These are phyloP conservation scores for Sabatieria punctata DNA, from an alignment of 2,888 invertebrate species.

Conservation along the genomic window DNA sequence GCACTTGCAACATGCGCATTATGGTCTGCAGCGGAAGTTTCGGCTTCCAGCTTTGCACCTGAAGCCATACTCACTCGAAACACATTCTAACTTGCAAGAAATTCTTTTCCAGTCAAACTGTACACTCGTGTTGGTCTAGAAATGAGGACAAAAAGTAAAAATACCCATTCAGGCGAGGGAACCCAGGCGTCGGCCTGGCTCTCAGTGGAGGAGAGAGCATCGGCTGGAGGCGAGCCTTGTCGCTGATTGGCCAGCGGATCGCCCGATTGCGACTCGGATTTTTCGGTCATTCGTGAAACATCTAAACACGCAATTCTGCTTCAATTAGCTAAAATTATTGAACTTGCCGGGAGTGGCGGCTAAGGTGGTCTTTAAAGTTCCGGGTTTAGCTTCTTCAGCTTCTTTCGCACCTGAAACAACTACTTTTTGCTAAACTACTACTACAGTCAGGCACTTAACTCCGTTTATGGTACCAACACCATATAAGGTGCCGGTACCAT, in stretches of 20 bases:
- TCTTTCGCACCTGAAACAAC: constrained; percentile 34
- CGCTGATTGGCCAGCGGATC: no score
- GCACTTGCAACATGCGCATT: constrained; percentile 89
- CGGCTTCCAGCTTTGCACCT: constrained; percentile 68
- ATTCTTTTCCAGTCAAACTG: no score
- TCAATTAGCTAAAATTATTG: no score
- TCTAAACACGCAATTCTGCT: no score
- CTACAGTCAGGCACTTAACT: no score
- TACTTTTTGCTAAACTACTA: no score
- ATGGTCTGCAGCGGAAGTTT: constrained; percentile 96
- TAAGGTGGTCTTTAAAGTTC: constrained; percentile 52
- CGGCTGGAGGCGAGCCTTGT: no score
- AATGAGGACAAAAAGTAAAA: background rate
- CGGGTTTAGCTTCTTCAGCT: constrained; percentile 33
- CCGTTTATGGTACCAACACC: no score
- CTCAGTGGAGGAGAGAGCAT: background rate
- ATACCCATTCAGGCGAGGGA: constrained; percentile 87
- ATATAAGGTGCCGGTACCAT: no score
- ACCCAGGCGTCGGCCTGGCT: constrained; percentile 45
- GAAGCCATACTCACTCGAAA: constrained; percentile 3
- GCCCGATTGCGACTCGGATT: constrained; percentile 71
- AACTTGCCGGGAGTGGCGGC: constrained; percentile 64
- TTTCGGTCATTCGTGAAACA: constrained; percentile 80
- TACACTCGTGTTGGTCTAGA: no score
- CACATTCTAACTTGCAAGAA: background rate